A percentile compares a stretch with the other conserved stretches of the same genome.
phyloP scores from a whole-genome alignment of 2,888 invertebrate genomes.

The Eupithecia centaureata region DNA sequence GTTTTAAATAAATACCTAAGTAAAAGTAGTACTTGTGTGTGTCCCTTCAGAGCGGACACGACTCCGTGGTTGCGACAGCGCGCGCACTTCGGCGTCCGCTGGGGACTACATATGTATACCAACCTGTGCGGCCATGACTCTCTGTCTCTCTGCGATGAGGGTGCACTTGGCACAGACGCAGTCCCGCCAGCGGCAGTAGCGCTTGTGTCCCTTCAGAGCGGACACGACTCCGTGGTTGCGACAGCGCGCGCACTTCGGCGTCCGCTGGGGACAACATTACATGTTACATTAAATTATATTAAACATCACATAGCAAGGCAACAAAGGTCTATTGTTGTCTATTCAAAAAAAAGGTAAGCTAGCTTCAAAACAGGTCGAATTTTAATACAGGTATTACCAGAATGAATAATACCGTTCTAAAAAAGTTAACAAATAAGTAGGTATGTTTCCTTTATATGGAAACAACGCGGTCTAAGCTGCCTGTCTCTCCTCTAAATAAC shows the following conservation, averaged over 20 bases:
- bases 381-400: no score
- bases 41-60: slow-evolving; percentile 97
- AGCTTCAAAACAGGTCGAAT: no score
- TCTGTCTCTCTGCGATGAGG: slow-evolving; percentile 97
- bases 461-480: no score
- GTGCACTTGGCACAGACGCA: slow-evolving; percentile 99
- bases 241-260: slow-evolving; percentile 98
- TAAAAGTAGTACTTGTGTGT: slow-evolving; percentile 98
- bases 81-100: slow-evolving; percentile 97
- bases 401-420: no score
- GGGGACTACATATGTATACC: slow-evolving; percentile 46
- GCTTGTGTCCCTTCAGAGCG: slow-evolving; percentile 96
- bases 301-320: no score
- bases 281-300: no score
- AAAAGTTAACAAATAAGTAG: no score
- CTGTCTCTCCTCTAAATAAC: no score
- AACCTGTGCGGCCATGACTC: slow-evolving; percentile 99
- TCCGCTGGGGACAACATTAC: slow-evolving; percentile 80
- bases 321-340: no score
- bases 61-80: slow-evolving; percentile 99
- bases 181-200: slow-evolving; percentile 98
- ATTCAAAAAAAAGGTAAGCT: no score
- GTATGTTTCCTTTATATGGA: no score
- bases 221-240: slow-evolving; percentile 99
- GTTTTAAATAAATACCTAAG: no score